A percentile compares a stretch with the other conserved stretches of the same genome.
Evolutionary conservation across 2,113 vertebrate species (phyloP).

Genomic region (Hemibagrus wyckioides): DNA sequence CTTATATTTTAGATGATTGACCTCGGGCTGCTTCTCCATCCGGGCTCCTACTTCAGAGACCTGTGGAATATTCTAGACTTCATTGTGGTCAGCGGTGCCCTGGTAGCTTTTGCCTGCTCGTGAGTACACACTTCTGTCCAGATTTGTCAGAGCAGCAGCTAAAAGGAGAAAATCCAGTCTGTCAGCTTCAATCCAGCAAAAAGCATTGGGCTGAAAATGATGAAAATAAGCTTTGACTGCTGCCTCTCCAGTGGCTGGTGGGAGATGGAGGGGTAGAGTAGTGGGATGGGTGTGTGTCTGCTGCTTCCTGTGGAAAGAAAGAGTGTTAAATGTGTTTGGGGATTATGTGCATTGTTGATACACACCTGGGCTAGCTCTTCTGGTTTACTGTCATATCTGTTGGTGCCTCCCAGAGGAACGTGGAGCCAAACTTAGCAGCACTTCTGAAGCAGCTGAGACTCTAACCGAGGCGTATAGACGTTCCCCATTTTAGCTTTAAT

Average conservation of each 20-base stretch:
- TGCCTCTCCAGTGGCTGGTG: slow-evolving; percentile 27
- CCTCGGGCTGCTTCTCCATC: slow-evolving; percentile 76
- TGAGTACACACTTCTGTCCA: slow-evolving; percentile 75
- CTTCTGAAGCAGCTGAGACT: background rate
- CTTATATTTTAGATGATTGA: slow-evolving; percentile 74
- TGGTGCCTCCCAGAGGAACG: slow-evolving; percentile 20
- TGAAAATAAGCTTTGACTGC: slow-evolving; percentile 45
- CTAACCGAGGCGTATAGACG: background rate
- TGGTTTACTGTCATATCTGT: slow-evolving; percentile 28
- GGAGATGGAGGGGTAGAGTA: slow-evolving; percentile 5
- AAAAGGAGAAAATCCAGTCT: slow-evolving; percentile 28
- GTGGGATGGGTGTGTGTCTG: slow-evolving; percentile 12
- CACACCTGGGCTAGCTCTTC: slow-evolving; percentile 30
- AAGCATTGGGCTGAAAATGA: slow-evolving; percentile 44
- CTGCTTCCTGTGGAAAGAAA: slow-evolving; percentile 26
- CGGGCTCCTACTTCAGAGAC: slow-evolving; percentile 77
- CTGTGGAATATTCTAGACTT: slow-evolving; percentile 97
- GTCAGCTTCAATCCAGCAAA: slow-evolving; percentile 43
- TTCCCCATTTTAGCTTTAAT: slow-evolving; percentile 14
- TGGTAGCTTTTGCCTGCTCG: slow-evolving; percentile 98
- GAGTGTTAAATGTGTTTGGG: slow-evolving; percentile 39
- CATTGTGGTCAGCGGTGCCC: slow-evolving; percentile 96
- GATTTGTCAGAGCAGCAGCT: slow-evolving; percentile 23
- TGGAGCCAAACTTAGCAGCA: slow-evolving; percentile 18
- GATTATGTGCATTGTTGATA: slow-evolving; percentile 9